These are phyloP conservation scores for Platichthys stellatus DNA, from an alignment of 2,113 vertebrate species.

Conservation along the genomic window DNA sequence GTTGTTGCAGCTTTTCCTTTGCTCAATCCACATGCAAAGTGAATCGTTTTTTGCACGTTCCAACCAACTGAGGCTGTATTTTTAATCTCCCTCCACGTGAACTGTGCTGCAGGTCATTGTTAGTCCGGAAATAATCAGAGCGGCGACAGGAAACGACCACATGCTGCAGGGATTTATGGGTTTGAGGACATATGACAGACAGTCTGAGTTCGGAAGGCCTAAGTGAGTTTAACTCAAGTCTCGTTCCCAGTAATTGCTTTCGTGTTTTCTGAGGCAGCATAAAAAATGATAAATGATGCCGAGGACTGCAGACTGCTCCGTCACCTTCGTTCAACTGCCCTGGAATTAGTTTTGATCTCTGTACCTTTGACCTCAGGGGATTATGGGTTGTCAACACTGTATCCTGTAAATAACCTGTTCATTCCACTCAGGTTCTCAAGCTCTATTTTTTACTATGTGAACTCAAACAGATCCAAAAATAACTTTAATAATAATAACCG, in stretches of 20 bases:
- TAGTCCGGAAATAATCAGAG: background rate
- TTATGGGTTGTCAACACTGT: background rate
- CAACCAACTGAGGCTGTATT: background rate
- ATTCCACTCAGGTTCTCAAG: background rate
- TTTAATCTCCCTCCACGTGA: background rate
- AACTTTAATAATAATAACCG: background rate
- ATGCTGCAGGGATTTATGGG: constrained; percentile 10
- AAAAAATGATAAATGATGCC: background rate
- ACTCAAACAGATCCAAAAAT: background rate
- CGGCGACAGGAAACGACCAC: background rate
- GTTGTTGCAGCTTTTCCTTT: background rate
- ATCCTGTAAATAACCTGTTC: constrained; percentile 3
- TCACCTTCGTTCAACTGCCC: background rate
- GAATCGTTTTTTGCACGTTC: background rate
- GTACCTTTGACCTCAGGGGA: background rate
- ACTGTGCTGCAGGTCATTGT: background rate
- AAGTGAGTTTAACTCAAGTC: background rate
- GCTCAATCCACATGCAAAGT: background rate
- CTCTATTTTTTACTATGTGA: background rate
- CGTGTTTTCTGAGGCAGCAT: background rate
- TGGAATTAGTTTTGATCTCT: background rate
- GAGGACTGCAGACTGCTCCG: background rate
- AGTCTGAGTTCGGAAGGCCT: background rate
- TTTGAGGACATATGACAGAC: constrained; percentile 6
- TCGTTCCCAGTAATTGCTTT: background rate